phyloP scores from a whole-genome alignment of 2,888 invertebrate species.

The Troides oblongomaculatus region DNA sequence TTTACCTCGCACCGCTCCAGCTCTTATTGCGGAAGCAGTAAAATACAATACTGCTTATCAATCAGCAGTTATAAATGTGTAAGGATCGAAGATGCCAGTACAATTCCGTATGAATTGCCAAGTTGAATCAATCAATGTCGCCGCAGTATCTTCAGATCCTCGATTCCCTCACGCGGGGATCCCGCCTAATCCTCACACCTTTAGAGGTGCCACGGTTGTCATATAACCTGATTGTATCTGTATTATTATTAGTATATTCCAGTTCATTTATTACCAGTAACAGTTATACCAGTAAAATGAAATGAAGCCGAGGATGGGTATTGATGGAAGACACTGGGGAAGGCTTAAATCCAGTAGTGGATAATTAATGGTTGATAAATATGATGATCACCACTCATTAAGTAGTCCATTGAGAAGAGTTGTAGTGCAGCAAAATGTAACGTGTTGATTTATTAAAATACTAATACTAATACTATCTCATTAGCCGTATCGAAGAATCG shows the following conservation, averaged over 20 bases:
- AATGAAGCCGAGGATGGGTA: too few species aligned
- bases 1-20: not conserved
- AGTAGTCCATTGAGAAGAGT: too few species aligned
- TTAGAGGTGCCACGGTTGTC: conserved; percentile 34
- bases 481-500: too few species aligned
- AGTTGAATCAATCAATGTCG: conserved; percentile 64
- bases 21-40: conserved; percentile 7
- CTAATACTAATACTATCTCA: too few species aligned
- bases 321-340: too few species aligned
- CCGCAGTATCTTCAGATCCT: conserved; percentile 37
- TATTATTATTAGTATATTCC: not conserved
- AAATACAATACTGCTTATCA: conserved; percentile 11
- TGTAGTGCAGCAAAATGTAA: too few species aligned
- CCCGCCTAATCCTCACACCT: conserved; percentile 38
- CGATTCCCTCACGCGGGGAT: conserved; percentile 45
- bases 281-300: too few species aligned
- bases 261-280: too few species aligned
- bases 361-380: too few species aligned
- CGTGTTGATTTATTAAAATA: too few species aligned
- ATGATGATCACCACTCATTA: too few species aligned
- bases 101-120: conserved; percentile 36
- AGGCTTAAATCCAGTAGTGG: too few species aligned
- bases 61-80: conserved; percentile 24
- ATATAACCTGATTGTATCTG: not conserved
- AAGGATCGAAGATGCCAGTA: conserved; percentile 37